Evolutionary conservation across 1,140 invertebrate species (phyloP).

Genomic region (Hyphantria cunea): DNA sequence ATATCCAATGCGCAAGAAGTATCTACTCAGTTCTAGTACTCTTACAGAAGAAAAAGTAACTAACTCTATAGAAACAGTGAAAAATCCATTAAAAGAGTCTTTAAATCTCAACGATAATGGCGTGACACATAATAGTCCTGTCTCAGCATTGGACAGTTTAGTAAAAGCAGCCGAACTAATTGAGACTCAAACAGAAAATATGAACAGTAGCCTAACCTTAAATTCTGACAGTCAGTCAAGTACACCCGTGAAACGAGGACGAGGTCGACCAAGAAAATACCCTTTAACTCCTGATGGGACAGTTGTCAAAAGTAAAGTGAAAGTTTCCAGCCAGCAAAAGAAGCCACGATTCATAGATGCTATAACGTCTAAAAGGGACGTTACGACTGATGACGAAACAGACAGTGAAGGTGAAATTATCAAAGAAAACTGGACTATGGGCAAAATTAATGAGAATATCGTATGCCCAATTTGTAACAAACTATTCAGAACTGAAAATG

Average conservation of each 20-base stretch:
- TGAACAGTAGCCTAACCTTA: constrained; percentile 33
- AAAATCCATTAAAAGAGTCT: constrained; percentile 41
- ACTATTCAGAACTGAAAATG: constrained; percentile 76
- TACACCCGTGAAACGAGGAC: constrained; percentile 66
- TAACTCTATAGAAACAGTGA: constrained; percentile 31
- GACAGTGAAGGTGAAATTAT: constrained; percentile 61
- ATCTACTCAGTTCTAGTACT: constrained; percentile 59
- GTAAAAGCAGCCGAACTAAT: constrained; percentile 73
- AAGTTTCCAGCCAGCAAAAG: constrained; percentile 56
- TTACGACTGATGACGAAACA: constrained; percentile 52
- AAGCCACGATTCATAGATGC: constrained; percentile 59
- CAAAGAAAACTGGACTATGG: constrained; percentile 77
- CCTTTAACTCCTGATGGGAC: constrained; percentile 52
- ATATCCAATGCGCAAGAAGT: constrained; percentile 68
- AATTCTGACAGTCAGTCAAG: constrained; percentile 38
- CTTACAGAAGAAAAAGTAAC: constrained; percentile 20
- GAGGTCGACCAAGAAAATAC: constrained; percentile 73
- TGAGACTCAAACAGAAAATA: constrained; percentile 65
- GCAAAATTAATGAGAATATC: constrained; percentile 76
- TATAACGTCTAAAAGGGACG: constrained; percentile 43
- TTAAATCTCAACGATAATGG: constrained; percentile 36
- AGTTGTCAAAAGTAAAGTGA: constrained; percentile 38
- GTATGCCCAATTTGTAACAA: constrained; percentile 79
- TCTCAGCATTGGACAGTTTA: constrained; percentile 69
- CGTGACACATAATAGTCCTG: constrained; percentile 48